phyloP scores from a whole-genome alignment of 2,888 invertebrate genomes.

The Cinara cedri region DNA sequence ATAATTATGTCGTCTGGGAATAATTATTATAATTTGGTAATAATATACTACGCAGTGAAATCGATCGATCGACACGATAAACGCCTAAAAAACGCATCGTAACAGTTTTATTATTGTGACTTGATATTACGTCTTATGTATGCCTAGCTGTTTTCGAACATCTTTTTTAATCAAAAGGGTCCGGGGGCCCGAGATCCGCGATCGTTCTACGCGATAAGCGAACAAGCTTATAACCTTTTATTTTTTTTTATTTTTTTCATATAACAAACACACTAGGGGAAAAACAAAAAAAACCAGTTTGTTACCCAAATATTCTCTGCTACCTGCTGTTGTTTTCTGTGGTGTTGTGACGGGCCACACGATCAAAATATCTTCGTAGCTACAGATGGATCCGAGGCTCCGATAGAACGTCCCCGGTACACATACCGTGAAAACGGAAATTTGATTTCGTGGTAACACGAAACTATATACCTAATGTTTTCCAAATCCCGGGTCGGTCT shows the following conservation, averaged over 20 bases:
- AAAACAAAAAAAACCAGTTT: constrained; percentile 19
- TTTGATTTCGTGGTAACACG: too few species aligned
- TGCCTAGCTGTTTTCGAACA: too few species aligned
- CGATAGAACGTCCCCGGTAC: too few species aligned
- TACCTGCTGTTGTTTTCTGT: not conserved
- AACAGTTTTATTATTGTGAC: too few species aligned
- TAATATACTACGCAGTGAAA: not conserved
- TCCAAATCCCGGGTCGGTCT: too few species aligned
- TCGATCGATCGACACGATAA: not conserved
- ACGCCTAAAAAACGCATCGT: too few species aligned
- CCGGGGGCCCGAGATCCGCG: not conserved
- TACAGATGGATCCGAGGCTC: too few species aligned
- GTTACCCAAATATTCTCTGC: not conserved
- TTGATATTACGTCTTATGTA: too few species aligned
- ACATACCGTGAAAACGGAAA: too few species aligned
- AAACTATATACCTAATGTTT: too few species aligned
- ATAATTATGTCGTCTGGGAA: not conserved
- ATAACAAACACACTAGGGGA: not conserved
- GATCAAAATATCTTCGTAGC: too few species aligned
- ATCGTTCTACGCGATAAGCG: constrained; percentile 34
- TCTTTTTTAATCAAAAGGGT: not conserved
- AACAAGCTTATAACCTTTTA: constrained; percentile 32
- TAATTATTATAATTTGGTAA: not conserved
- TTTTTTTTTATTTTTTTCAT: not conserved
- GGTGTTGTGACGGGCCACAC: not conserved